Evolutionary conservation across 2,797 vertebrate genomes (phyloP).

Genomic region (Malurus leucopterus): DNA sequence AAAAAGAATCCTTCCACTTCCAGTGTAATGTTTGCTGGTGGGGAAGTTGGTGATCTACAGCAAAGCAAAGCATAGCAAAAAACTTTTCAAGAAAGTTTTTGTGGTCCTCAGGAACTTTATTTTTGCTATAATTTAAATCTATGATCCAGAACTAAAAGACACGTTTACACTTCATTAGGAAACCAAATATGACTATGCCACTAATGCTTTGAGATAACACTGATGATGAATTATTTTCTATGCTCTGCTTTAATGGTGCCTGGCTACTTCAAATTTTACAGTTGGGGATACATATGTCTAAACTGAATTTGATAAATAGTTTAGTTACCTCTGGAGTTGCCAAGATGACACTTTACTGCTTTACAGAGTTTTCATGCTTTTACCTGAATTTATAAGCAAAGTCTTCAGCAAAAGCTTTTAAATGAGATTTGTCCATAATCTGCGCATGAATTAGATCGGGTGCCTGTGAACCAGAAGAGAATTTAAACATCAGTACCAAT

Average conservation of each 20-base stretch:
- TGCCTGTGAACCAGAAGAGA: background rate
- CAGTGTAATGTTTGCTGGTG: background rate
- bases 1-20: background rate
- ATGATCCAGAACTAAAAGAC: background rate
- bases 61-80: background rate
- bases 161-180: background rate
- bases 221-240: background rate
- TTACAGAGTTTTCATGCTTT: constrained; percentile 29
- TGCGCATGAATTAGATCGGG: constrained; percentile 12
- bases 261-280: background rate
- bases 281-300: background rate
- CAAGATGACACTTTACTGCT: background rate
- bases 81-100: background rate
- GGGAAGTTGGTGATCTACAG: background rate
- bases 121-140: background rate
- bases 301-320: constrained; percentile 7
- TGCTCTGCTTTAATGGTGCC: background rate
- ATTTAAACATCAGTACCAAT: constrained; percentile 25
- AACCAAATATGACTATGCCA: background rate
- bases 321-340: background rate
- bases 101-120: background rate
- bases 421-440: constrained; percentile 36
- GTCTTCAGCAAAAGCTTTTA: constrained; percentile 18
- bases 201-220: background rate
- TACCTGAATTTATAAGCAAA: constrained; percentile 35